A percentile compares a stretch with the other conserved stretches of the same genome.
phyloP scores from a whole-genome alignment of 92 coral and sea anemone species.

The Paramuricea clavata region DNA sequence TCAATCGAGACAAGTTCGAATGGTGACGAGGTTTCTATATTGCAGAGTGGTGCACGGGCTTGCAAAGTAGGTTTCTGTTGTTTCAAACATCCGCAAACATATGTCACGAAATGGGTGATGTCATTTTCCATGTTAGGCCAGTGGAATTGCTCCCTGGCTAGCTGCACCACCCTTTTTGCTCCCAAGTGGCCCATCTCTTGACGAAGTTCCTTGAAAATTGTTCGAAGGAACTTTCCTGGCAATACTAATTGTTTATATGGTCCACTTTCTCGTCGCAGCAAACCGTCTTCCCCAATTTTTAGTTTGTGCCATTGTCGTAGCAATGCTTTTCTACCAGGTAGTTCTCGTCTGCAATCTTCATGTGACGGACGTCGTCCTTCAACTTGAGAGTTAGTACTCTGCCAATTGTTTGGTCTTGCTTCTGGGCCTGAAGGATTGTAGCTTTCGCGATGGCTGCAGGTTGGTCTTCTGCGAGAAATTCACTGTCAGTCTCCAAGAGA shows the following conservation, averaged over 20 bases:
- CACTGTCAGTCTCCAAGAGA: conserved; percentile 18
- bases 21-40: conserved; percentile 1
- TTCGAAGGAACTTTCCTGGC: background rate
- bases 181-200: background rate
- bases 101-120: conserved; percentile 1
- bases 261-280: conserved; percentile 11
- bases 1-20: conserved; percentile 16
- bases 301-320: background rate
- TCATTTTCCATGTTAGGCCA: background rate
- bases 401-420: no score
- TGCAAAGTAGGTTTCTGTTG: background rate
- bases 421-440: conserved; percentile 29
- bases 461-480: no score
- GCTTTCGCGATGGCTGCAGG: conserved; percentile 13
- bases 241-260: no score
- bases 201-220: background rate
- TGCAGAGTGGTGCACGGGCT: background rate
- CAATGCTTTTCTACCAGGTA: no score
- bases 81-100: background rate
- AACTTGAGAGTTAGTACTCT: no score
- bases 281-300: background rate
- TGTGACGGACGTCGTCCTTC: no score
- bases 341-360: no score
- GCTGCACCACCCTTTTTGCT: background rate
- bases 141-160: background rate